Evolutionary conservation across 1,140 invertebrate species (phyloP).

Genomic region (Nilaparvata lugens): DNA sequence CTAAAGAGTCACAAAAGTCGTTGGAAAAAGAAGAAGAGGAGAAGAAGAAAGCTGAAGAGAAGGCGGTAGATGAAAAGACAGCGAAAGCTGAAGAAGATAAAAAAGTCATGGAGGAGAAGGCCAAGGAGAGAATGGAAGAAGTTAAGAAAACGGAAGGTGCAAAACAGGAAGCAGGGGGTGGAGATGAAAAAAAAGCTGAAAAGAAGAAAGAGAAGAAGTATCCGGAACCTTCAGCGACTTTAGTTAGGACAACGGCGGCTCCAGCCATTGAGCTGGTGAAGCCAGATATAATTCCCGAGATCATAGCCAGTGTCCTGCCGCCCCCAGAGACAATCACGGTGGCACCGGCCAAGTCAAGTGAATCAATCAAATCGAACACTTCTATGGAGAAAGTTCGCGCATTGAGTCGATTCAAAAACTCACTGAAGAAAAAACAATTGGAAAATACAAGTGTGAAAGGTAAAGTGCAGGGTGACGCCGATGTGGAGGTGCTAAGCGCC

Average conservation of each 20-base stretch:
- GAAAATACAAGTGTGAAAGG: neutral
- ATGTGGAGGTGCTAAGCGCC: slow-evolving; percentile 17
- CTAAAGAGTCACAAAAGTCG: slow-evolving; percentile 4
- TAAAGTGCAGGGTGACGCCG: slow-evolving; percentile 6
- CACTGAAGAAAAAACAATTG: neutral
- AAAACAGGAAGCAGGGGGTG: neutral
- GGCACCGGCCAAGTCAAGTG: slow-evolving; percentile 6
- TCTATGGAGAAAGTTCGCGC: slow-evolving; percentile 15
- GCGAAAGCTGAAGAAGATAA: slow-evolving; percentile 1
- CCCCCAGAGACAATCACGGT: neutral
- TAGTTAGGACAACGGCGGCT: slow-evolving; percentile 12
- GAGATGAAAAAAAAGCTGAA: slow-evolving; percentile 1
- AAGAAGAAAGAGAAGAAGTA: slow-evolving; percentile 3
- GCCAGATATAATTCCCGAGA: slow-evolving; percentile 17
- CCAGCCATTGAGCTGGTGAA: slow-evolving; percentile 10
- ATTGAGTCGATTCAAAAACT: neutral
- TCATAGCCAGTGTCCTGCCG: slow-evolving; percentile 7
- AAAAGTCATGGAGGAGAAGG: neutral
- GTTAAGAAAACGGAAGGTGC: neutral
- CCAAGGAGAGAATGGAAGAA: neutral
- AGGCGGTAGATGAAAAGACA: neutral
- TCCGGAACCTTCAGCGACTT: slow-evolving; percentile 9
- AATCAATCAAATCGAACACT: slow-evolving; percentile 13
- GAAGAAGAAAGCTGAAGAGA: neutral
- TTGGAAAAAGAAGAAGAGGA: neutral